phyloP scores from a whole-genome alignment of 2,888 invertebrate genomes.

The Ryuthela nishihirai region DNA sequence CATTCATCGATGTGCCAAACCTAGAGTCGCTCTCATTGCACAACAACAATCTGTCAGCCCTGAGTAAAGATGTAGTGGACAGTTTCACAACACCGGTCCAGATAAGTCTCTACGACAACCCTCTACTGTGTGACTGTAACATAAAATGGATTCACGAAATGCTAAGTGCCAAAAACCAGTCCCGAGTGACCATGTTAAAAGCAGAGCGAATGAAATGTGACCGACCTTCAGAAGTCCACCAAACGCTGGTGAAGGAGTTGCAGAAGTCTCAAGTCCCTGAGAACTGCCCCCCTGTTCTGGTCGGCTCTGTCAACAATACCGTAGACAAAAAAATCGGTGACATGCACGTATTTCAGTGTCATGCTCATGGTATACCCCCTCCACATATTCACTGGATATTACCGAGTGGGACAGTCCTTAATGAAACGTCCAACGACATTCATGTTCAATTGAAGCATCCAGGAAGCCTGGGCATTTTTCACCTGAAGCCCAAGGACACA shows the following conservation, averaged over 20 bases:
- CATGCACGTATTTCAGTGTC: constrained; percentile 46
- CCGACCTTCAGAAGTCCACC: constrained; percentile 44
- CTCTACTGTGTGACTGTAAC: constrained; percentile 54
- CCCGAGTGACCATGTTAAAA: constrained; percentile 42
- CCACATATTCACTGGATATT: constrained; percentile 52
- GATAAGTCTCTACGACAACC: constrained; percentile 50
- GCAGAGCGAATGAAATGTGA: constrained; percentile 48
- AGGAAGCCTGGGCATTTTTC: constrained; percentile 45
- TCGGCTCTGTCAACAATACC: constrained; percentile 27
- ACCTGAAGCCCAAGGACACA: constrained; percentile 47
- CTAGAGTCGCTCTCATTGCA: constrained; percentile 50
- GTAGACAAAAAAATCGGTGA: constrained; percentile 39
- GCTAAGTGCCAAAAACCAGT: constrained; percentile 19
- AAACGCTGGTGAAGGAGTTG: constrained; percentile 44
- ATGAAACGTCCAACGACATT: constrained; percentile 45
- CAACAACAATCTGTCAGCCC: constrained; percentile 50
- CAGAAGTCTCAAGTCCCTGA: constrained; percentile 43
- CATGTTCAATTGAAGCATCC: constrained; percentile 46
- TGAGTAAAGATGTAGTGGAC: constrained; percentile 47
- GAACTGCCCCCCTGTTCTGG: constrained; percentile 42
- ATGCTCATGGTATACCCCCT: constrained; percentile 52
- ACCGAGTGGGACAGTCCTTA: constrained; percentile 49
- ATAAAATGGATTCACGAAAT: constrained; percentile 45
- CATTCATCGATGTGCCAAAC: constrained; percentile 49
- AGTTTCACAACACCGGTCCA: constrained; percentile 45